Percentiles rank a stretch among this genome's conserved stretches.
These are phyloP conservation scores for Calameuta idolon DNA, from an alignment of 2,888 invertebrate species.

Conservation along the genomic window DNA sequence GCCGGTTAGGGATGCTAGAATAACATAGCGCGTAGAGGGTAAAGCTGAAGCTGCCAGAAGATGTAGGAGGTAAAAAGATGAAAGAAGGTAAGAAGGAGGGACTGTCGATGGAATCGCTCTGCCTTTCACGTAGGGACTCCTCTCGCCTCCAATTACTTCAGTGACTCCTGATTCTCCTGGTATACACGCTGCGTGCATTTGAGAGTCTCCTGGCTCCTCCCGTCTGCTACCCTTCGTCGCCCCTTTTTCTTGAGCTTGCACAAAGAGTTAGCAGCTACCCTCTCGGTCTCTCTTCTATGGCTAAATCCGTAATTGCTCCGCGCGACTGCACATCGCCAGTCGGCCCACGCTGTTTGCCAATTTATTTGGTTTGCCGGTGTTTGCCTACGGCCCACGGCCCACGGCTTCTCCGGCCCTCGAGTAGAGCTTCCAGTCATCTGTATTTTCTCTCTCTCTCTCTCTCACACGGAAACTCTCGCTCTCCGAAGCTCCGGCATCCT, in stretches of 20 bases:
- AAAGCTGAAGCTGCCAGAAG: conserved; percentile 25
- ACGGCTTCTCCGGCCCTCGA: too few relatives aligned
- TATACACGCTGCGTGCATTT: too few relatives aligned
- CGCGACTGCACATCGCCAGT: conserved; percentile 54
- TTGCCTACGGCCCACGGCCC: conserved; percentile 14
- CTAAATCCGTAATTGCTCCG: conserved; percentile 61
- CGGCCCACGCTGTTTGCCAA: conserved; percentile 56
- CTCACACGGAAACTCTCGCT: too few relatives aligned
- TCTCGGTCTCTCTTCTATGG: conserved; percentile 20
- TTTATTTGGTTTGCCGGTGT: conserved; percentile 53
- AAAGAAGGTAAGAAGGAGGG: neutral
- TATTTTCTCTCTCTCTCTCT: too few relatives aligned
- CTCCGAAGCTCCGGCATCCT: too few relatives aligned
- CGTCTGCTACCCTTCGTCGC: neutral
- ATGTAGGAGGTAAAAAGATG: conserved; percentile 44
- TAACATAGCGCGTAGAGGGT: too few relatives aligned
- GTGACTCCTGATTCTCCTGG: too few relatives aligned
- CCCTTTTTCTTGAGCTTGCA: conserved; percentile 27
- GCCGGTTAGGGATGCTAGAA: too few relatives aligned
- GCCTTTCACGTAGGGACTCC: too few relatives aligned
- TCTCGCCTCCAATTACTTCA: too few relatives aligned
- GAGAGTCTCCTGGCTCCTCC: too few relatives aligned
- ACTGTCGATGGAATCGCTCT: neutral
- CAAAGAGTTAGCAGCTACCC: conserved; percentile 50
- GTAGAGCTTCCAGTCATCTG: too few relatives aligned